phyloP scores from a whole-genome alignment of 2,797 vertebrate genomes.

The Lophotriccus pileatus region DNA sequence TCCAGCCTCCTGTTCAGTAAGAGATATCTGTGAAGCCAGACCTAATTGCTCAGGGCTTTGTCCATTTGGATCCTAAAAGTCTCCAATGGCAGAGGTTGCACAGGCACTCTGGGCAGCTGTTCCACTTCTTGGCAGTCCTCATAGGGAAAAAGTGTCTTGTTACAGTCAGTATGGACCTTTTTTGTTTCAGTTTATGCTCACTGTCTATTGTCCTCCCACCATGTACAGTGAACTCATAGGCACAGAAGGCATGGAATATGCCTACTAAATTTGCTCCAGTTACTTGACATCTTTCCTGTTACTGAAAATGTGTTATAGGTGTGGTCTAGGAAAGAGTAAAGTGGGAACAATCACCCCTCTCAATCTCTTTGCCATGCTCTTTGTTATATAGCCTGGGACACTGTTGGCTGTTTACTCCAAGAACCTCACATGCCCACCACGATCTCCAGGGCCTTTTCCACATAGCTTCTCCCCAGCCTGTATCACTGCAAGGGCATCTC shows the following conservation, averaged over 20 bases:
- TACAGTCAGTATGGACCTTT: not conserved
- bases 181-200: not conserved
- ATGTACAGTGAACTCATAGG: not conserved
- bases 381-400: not conserved
- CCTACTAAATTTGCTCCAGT: not conserved
- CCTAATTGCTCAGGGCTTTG: not conserved
- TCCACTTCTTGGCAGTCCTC: not conserved
- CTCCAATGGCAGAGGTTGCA: not conserved
- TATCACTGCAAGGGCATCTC: not conserved
- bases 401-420: not conserved
- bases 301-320: not conserved
- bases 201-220: not conserved
- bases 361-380: not conserved
- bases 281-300: not conserved
- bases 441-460: not conserved
- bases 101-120: not conserved
- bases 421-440: not conserved
- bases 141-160: not conserved
- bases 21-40: not conserved
- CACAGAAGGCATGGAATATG: not conserved
- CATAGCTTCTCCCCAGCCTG: rapidly evolving
- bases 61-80: not conserved
- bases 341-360: not conserved
- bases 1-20: not conserved
- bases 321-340: not conserved